Conservation (phyloP, 2,113 vertebrate species). For the Oncorhynchus keta region DNA sequence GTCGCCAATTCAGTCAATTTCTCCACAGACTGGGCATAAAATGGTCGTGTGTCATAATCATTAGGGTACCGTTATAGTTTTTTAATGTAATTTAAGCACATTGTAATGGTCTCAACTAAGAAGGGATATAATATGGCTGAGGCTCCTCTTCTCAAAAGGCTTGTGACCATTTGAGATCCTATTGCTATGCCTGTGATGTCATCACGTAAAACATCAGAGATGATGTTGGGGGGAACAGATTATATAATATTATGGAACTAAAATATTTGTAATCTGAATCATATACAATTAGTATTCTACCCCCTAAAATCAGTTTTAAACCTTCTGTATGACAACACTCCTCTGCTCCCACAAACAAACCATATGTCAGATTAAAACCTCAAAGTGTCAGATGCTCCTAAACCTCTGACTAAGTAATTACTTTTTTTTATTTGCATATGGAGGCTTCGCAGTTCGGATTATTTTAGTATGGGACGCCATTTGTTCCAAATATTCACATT, state of each 20-base stretch:
- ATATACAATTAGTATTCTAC: not conserved
- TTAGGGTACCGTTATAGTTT: too few species aligned
- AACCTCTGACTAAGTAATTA: constrained; percentile 18
- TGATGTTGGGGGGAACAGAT: not conserved
- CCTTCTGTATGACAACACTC: not conserved
- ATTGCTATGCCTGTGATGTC: not conserved
- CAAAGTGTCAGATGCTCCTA: constrained; percentile 3
- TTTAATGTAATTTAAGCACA: not conserved
- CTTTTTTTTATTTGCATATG: constrained; percentile 24
- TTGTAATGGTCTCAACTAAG: not conserved
- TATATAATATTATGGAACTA: not conserved
- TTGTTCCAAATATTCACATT: not conserved
- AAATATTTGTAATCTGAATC: not conserved
- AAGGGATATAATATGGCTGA: not conserved
- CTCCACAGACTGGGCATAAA: constrained; percentile 3
- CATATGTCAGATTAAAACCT: constrained; percentile 16
- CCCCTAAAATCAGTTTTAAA: not conserved
- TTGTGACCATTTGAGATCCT: not conserved
- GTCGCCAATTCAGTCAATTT: constrained; percentile 34
- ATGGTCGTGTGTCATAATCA: not conserved
- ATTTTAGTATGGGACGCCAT: constrained; percentile 8
- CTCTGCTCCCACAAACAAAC: constrained; percentile 12
- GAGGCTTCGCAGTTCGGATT: not conserved
- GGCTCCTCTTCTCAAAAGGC: not conserved
- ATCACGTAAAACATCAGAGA: not conserved